Base-by-base conservation (phyloP, 2,113 vertebrate genomes). In the Eulemur macaco region DNA sequence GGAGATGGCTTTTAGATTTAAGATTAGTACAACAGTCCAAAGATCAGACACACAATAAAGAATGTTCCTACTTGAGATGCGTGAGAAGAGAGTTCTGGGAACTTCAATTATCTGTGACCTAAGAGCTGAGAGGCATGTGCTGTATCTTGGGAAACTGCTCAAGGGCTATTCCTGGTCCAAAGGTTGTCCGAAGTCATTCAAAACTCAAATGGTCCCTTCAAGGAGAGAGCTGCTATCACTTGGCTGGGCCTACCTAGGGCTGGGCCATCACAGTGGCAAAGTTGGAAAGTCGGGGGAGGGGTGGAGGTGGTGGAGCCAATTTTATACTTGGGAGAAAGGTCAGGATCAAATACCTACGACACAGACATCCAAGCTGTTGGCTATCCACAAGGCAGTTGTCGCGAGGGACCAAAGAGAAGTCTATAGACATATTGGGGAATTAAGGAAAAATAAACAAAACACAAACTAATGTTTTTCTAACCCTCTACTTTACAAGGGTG, bases 311-410 rank as follows among this genome's bases (percentile, higher is more conserved):
- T 54, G 42, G 66, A 54, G 63, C 78, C 50, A 74, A 56, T 64
- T 89, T 95, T 80, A 34, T 89, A 81, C 78, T 39, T 66, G 12
- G 77, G 27, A 6, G 10, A 90, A 97, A 80, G 47, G 71, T 83
- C 64, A 94, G 37, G 25, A 64, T 94, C 84, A 73, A 93, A 52
- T 8, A 74, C 21, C 11, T 69, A 9, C 6, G n/a, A 76, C 34
- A 89, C 17, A 21, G 6, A 82, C 0, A 63, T 5, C 9, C 8
- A 54, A 73, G 31, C 14, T 31, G 84, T 42, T 27, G 34, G 31
- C 14, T 74, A 58, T 31, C 29, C 66, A 50, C 25, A 80, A 34
- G 73, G 56, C 27, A 69, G 34, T 8, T 64, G 23, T 18, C 12
- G 21, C 27, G 27, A 84, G 56, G 50, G 13, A 86, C 66, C 56